phyloP scores from a whole-genome alignment of 2,888 invertebrate species.

The Ceriagrion tenellum region DNA sequence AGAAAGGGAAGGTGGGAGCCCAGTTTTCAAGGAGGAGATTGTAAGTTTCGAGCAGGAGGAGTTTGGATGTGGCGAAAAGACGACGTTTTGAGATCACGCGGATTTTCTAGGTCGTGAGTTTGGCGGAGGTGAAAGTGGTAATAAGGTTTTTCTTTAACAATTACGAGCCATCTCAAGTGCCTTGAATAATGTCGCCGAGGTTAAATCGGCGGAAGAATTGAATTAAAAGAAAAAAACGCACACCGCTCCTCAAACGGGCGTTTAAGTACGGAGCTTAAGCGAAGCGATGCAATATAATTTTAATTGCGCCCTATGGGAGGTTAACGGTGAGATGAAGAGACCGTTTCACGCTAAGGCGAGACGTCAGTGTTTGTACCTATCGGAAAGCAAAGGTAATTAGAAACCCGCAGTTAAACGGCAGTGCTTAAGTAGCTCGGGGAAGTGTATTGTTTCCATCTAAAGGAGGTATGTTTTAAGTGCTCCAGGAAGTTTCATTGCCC shows the following conservation, averaged over 20 bases:
- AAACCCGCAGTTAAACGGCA: conserved; percentile 5
- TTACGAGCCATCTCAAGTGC: not conserved
- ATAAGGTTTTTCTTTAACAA: not conserved
- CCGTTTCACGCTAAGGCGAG: not conserved
- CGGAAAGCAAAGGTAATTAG: conserved; percentile 35
- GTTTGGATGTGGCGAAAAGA: not conserved
- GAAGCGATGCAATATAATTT: conserved; percentile 13
- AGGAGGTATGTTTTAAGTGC: conserved; percentile 11
- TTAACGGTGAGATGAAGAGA: not conserved
- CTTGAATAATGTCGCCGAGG: not conserved
- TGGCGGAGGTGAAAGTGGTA: not conserved
- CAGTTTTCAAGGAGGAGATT: not conserved
- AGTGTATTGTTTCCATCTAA: conserved; percentile 21
- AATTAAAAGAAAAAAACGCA: not conserved
- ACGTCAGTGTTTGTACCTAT: conserved; percentile 18
- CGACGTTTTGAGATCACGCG: not conserved
- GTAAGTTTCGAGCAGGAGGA: not conserved
- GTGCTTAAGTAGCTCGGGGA: not conserved
- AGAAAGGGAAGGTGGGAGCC: not conserved
- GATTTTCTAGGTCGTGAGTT: not conserved
- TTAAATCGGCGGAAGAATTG: not conserved
- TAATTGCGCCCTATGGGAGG: not conserved
- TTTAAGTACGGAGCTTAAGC: not conserved
- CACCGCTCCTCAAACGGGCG: not conserved
- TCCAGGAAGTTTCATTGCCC: not conserved